Evolutionary conservation across 2,888 invertebrate genomes (phyloP), one percentile per base, ranked within the genome.

Genomic region (Hetaerina titia): DNA sequence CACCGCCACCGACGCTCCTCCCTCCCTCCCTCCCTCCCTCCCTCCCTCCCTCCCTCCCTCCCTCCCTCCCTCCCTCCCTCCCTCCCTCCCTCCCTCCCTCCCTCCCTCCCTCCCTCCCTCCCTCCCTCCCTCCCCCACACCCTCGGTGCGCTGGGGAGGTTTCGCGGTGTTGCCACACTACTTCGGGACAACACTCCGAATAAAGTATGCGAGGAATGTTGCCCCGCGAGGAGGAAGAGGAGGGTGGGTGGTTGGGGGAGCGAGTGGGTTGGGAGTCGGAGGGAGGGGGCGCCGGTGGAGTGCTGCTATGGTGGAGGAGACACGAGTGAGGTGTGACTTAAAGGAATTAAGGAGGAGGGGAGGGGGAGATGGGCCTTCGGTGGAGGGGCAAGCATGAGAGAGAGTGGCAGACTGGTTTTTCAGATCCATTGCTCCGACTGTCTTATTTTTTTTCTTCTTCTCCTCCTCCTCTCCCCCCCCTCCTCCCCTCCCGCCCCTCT

Each of bases 301-400:
- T 11, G 90, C 69, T 56, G 74, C 45, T 92, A 92, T 56, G 92
- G 92, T 19, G n/a, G 69, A 92, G 92, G 69, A n/a, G n/a, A 92
- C 69, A 92, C 69, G 92, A 92, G 92, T 92, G 92, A 92, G 92
- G 92, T 92, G 92, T 92, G 92, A 92, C 92, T 92, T 92, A 69
- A 92, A 81, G 81, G 92, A 92, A 92, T 92, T 92, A 92, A 92
- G 69, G 74, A 89, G 89, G 58, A 89, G 89, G 56, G 57, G 1
- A 19, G 22, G 22, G 45, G n/a, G 88, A 22, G 57, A 58, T 58
- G 56, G 56, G 89, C n/a, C n/a, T 89, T 81, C 31, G 25, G 81
- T 15, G 11, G 60, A 45, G 45, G 17, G 60, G 60, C 60, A n/a
- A 0, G 2, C 69, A 19, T 13, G 57, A 22, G 57, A 17, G 57